Evolutionary conservation across 2,797 vertebrate genomes (phyloP), one percentile per base, ranked within the genome.

Genomic region (Geotrypetes seraphini): DNA sequence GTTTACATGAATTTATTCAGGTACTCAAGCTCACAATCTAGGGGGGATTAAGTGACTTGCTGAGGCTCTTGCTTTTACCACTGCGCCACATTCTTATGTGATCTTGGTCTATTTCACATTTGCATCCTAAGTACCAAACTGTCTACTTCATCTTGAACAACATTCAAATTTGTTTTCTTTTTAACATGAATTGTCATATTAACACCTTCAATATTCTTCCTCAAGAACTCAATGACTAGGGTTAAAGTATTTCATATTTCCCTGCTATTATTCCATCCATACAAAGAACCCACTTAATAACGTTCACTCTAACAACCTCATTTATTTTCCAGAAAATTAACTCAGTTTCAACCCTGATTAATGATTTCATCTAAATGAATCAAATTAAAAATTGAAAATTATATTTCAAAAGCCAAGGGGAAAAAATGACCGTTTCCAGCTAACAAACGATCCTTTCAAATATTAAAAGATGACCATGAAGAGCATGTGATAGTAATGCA

Each of bases 321-420:
- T 96, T 92, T 95, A 97, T 96, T 96, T 96, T 88, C 89, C 89
- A 88, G 87, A 94, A 96, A 96, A 98, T 97, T 94, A 97, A 96
- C 90, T 92, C 89, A 84, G 84, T 88, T 87, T 91, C 88, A 89
- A 86, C 84, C 76, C 89, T 96, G 92, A 98, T 97, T 96, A 98
- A 98, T 96, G 92, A 95, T 97, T 93, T 95, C 92, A 97, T 97
- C 90, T 92, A 97, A 97, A 96, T 92, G 92, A 95, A 95, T 96
- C 91, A 97, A 97, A 98, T 97, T 96, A 97, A 96, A 96, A 96
- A 91, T 91, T 92, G 88, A 93, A 97, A 97, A 98, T 96, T 95
- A 96, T 97, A 96, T 96, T 96, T 94, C 90, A 86, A 96, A 97
- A 96, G 90, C 85, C 78, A 83, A 89, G 88, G 87, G 74, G 83